Percentiles rank a stretch among this genome's conserved stretches.
Evolutionary conservation across 2,113 vertebrate genomes (phyloP).

Genomic region (Eulemur rufifrons): DNA sequence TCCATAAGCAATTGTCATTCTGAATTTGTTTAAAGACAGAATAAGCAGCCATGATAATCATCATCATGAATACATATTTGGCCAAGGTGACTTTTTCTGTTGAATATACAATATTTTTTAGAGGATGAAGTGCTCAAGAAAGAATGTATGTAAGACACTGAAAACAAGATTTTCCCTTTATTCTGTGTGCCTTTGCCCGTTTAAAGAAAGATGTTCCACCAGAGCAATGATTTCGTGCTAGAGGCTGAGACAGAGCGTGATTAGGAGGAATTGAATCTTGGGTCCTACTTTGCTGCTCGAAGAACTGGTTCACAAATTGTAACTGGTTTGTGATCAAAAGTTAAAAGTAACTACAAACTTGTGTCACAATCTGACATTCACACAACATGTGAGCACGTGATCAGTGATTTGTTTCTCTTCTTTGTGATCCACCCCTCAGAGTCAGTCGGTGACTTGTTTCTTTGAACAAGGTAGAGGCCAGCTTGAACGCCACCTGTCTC

Average conservation of each 20-base stretch:
- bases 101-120: not conserved
- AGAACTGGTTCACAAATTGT: not conserved
- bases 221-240: not conserved
- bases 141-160: not conserved
- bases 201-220: not conserved
- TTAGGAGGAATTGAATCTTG: not conserved
- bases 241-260: not conserved
- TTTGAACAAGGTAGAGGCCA: not conserved
- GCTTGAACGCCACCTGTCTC: not conserved
- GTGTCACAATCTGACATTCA: not conserved
- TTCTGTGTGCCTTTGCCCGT: not conserved
- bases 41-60: not conserved
- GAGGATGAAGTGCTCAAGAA: not conserved
- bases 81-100: not conserved
- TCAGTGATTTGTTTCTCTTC: not conserved
- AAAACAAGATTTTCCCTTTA: not conserved
- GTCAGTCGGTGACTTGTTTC: not conserved
- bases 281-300: not conserved
- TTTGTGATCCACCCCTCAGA: too few species aligned
- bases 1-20: not conserved
- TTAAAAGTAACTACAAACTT: not conserved
- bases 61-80: not conserved
- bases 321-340: not conserved
- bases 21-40: constrained; percentile 22
- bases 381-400: not conserved